Evolutionary conservation across 2,797 vertebrate species (phyloP).

Genomic region (Lateolabrax maculatus): DNA sequence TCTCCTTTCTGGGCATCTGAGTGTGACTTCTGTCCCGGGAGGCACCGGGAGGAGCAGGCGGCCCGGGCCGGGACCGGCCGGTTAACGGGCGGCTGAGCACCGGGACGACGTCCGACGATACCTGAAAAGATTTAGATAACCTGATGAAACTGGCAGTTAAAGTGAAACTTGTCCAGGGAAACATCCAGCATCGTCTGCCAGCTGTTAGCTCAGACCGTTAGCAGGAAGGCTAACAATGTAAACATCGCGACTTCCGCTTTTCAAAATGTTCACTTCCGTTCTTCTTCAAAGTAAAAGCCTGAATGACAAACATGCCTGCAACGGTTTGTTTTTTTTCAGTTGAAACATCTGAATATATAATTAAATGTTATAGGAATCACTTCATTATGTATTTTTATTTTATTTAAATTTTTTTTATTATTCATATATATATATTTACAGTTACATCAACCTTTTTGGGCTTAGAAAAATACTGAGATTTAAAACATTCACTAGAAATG

Average conservation of each 20-base stretch:
- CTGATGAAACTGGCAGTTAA: accelerated
- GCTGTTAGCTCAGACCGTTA: background rate
- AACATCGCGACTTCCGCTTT: slow-evolving; percentile 48
- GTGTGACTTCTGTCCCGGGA: background rate
- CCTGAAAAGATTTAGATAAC: background rate
- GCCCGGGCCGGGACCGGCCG: background rate
- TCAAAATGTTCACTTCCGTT: slow-evolving; percentile 8
- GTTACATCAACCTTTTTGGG: too few species aligned
- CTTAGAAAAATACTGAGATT: too few species aligned
- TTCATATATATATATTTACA: background rate
- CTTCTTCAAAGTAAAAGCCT: slow-evolving; percentile 16
- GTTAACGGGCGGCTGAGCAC: background rate
- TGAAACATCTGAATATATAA: background rate
- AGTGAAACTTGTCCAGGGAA: background rate
- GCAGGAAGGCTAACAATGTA: slow-evolving; percentile 1
- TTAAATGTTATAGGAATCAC: background rate
- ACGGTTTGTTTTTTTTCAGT: background rate
- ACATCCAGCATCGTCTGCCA: slow-evolving; percentile 35
- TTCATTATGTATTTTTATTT: background rate
- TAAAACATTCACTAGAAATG: too few species aligned
- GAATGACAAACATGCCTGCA: accelerated
- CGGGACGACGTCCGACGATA: background rate
- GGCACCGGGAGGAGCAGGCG: background rate
- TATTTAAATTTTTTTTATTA: too few species aligned
- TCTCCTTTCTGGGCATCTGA: slow-evolving; percentile 68